Base-by-base conservation (phyloP, 1,140 invertebrate species). In the Harlomillsia oculata region DNA sequence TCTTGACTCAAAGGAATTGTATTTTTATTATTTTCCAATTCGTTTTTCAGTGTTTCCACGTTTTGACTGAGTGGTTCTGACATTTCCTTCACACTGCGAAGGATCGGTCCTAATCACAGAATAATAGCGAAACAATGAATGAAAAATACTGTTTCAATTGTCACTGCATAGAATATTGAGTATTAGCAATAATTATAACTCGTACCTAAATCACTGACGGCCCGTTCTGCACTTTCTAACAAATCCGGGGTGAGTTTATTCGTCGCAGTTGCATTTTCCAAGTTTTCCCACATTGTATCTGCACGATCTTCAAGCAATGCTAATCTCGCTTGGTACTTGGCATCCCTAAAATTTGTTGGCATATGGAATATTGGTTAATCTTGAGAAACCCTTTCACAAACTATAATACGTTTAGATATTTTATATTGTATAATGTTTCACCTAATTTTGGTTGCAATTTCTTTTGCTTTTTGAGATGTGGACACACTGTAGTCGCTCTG, bases 401-500 rank as follows among this genome's bases (percentile, higher is more conserved):
- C 34, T 2, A 26, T 11, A 30, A 16, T 28, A n/a, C 5, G 43
- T 29, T 45, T 45, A 8, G 21, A 39, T 4, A 50, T 25, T 37
- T 39, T 8, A 5, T 0, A 14, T 34, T n/a, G n/a, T n/a, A n/a
- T n/a, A n/a, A n/a, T n/a, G n/a, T 1, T 64, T 56, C 62, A 70
- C 64, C 67, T 72, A 29, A 76, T 76, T 46, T 75, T 71, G n/a
- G 67, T 55, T 59, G 84, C 82, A 1, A 87, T 67, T 16, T 72
- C 71, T 26, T 83, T 77, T 2, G 83, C 83, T 29, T 77, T 74
- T 1, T 71, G 69, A 0, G 80, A 77, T n/a, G 78, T 78, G 14
- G 77, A 72, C 18, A 80, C 71, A 0, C 83, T 78, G 29, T 77
- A 71, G 5, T 79, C 72, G 5, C 80, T 82, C 62, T 82, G 80